Base-by-base conservation (phyloP, 2,113 vertebrate genomes). In the Atractosteus spatula region DNA sequence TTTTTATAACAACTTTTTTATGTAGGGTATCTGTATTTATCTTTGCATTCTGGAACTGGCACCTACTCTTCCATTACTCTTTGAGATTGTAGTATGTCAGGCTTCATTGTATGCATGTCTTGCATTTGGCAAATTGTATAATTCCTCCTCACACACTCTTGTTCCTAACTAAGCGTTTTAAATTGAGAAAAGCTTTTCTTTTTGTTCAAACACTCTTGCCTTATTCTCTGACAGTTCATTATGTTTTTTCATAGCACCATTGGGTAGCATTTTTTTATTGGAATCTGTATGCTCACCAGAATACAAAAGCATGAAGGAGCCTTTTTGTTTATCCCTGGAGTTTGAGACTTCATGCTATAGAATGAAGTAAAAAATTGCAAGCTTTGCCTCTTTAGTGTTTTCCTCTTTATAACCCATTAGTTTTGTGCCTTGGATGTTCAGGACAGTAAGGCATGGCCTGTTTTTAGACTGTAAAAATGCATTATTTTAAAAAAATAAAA, bases 401-500 rank as follows among this genome's bases (percentile, higher is more conserved):
- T 73, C 74, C 63, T 85, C 77, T 61, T 29, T 66, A 55, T 76
- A 71, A 72, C 72, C 68, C 16, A 59, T 81, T 70, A 77, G 85
- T 80, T 82, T 74, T 85, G 86, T 84, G 81, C 78, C 83, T 87
- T 77, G 79, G 76, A 82, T 82, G 81, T 87, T 83, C 41, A 75
- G 80, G 84, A 81, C 80, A 71, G 81, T 75, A 14, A 82, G 86
- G 89, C 88, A 90, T 92, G 89, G 79, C 86, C 84, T 88, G 81
- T 79, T 88, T 83, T 88, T 80, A 83, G 89, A 89, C 87, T 93
- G 90, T 91, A 92, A 89, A 91, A 90, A 89, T 89, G 89, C 90
- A 91, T 93, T 92, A 91, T 89, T 90, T 91, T 91, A 84, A 88
- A 91, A 87, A 90, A 88, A 89, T 86, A 87, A 82, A 90, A 55